phyloP scores from a whole-genome alignment of 2,888 invertebrate species.

The Itoplectis maculator region DNA sequence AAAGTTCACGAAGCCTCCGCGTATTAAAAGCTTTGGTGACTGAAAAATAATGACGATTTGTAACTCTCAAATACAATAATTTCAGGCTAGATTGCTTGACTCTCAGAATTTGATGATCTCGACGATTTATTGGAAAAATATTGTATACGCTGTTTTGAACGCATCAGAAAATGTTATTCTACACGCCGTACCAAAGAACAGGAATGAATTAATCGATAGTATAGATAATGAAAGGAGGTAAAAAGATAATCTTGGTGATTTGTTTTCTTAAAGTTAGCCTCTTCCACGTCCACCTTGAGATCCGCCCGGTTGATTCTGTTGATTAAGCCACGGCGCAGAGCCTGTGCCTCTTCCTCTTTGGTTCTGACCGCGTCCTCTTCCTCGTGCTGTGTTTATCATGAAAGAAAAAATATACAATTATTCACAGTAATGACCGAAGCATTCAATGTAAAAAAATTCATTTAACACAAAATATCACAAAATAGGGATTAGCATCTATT shows the following conservation, averaged over 20 bases:
- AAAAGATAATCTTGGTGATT: constrained; percentile 7
- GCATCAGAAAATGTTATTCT: constrained; percentile 54
- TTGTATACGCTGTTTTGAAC: constrained; percentile 22
- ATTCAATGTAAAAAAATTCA: too few species aligned
- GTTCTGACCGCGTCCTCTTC: constrained; percentile 82
- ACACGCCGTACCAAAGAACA: constrained; percentile 60
- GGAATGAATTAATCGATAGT: constrained; percentile 45
- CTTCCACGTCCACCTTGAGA: constrained; percentile 82
- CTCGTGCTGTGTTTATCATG: constrained; percentile 77
- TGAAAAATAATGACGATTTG: neutral
- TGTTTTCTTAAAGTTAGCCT: constrained; percentile 75
- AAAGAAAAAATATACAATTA: neutral
- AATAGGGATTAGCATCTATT: neutral
- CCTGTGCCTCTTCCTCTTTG: constrained; percentile 84
- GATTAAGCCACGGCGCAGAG: constrained; percentile 83
- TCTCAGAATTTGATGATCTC: neutral
- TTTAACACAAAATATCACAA: too few species aligned
- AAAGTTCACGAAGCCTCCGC: neutral
- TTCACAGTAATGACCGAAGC: neutral
- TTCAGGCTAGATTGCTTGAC: neutral
- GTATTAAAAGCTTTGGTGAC: neutral
- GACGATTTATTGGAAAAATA: constrained; percentile 33
- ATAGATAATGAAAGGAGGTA: constrained; percentile 34
- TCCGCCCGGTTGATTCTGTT: constrained; percentile 81
- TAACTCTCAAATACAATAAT: neutral